Percentiles rank a stretch among this genome's conserved stretches.
Conservation (phyloP, 1,140 invertebrate species). For the Latrodectus geometricus region DNA sequence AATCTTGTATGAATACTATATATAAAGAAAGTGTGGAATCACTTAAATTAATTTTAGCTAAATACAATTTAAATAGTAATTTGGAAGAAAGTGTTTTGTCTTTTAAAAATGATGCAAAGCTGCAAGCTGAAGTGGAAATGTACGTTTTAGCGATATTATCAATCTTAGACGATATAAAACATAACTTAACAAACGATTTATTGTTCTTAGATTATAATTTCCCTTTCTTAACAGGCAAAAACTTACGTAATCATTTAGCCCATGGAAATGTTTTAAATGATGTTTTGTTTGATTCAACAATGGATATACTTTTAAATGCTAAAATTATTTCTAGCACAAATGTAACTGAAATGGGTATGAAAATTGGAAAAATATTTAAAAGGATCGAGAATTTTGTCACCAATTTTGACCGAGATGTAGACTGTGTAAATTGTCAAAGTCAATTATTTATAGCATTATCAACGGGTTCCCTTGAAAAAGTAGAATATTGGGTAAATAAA, state of each 20-base stretch:
- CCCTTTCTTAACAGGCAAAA: conserved; percentile 12
- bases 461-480: not conserved
- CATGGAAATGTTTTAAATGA: conserved; percentile 23
- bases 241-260: conserved; percentile 28
- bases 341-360: not conserved
- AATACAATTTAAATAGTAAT: not conserved
- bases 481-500: conserved; percentile 1
- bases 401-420: not conserved
- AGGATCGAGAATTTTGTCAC: not conserved
- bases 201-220: not conserved
- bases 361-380: conserved; percentile 14
- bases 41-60: not conserved
- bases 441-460: conserved; percentile 24
- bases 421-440: not conserved
- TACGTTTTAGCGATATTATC: conserved; percentile 30
- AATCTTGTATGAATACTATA: not conserved
- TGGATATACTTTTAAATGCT: conserved; percentile 14
- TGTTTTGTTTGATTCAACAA: not conserved
- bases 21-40: not conserved
- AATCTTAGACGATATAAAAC: not conserved
- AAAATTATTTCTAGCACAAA: conserved; percentile 8
- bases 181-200: conserved; percentile 30
- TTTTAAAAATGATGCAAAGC: conserved; percentile 18
- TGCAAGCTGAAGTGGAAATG: conserved; percentile 51
- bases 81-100: not conserved